Conservation (phyloP, 2,797 vertebrate genomes). For the Ambastaia sidthimunki region DNA sequence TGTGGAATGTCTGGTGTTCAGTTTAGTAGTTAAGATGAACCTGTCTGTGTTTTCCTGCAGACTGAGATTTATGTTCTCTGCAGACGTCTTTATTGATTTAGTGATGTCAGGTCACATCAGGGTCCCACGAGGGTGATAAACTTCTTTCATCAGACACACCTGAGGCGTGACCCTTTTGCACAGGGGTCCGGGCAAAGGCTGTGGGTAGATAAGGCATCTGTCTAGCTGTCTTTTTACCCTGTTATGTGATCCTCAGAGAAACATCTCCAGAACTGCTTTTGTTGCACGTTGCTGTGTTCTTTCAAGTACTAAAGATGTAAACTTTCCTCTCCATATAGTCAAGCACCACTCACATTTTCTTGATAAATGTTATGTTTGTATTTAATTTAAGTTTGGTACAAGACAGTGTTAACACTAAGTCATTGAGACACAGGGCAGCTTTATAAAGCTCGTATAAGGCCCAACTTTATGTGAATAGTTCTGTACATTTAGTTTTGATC, state of each 20-base stretch:
- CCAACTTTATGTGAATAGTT: background rate
- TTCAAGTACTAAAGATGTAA: background rate
- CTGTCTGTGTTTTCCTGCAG: constrained; percentile 13
- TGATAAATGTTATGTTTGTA: no score
- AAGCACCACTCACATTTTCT: no score
- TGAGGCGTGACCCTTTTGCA: constrained; percentile 6
- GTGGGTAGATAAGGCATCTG: constrained; percentile 10
- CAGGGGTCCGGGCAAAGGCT: background rate
- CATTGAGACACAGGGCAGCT: no score
- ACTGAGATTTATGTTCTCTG: constrained; percentile 33
- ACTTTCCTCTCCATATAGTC: no score
- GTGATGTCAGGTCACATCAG: constrained; percentile 27
- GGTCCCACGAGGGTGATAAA: background rate
- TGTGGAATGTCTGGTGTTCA: constrained; percentile 50
- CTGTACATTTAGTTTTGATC: background rate
- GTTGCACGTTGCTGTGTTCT: constrained; percentile 16
- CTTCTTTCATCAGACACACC: constrained; percentile 11
- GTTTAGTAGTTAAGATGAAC: constrained; percentile 39
- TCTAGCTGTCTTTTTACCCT: constrained; percentile 27
- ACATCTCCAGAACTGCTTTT: constrained; percentile 23
- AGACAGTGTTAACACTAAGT: no score
- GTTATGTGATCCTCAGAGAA: constrained; percentile 10
- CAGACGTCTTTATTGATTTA: constrained; percentile 33
- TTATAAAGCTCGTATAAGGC: no score
- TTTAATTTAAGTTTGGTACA: no score